Conservation (phyloP, 2,888 invertebrate species). For the Ennomos quercinarius region DNA sequence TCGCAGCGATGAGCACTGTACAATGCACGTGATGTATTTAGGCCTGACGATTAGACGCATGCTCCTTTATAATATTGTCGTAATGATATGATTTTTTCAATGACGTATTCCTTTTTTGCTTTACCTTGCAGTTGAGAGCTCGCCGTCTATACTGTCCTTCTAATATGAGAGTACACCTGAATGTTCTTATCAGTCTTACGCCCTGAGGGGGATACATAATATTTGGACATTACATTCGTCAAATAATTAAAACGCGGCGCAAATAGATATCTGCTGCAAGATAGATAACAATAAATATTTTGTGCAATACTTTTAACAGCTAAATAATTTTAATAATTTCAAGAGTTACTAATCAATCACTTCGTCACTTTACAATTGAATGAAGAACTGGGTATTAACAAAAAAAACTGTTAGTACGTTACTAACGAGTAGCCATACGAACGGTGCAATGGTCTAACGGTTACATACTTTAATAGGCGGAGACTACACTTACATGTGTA, state of each 20-base stretch:
- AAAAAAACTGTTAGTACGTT: constrained; percentile 75
- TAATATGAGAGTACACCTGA: constrained; percentile 10
- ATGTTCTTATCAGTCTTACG: constrained; percentile 74
- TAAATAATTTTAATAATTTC: constrained; percentile 31
- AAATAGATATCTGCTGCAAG: constrained; percentile 46
- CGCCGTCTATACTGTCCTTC: too few species aligned
- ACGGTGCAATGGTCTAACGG: constrained; percentile 79
- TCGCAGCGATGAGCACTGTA: too few species aligned
- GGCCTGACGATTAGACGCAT: too few species aligned
- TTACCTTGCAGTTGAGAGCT: too few species aligned
- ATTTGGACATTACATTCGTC: constrained; percentile 49
- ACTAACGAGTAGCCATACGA: constrained; percentile 80
- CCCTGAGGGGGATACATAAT: constrained; percentile 52
- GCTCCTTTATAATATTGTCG: too few species aligned
- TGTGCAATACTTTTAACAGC: constrained; percentile 38
- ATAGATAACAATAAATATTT: constrained; percentile 38
- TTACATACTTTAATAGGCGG: constrained; percentile 84
- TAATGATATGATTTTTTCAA: too few species aligned
- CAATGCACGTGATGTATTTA: too few species aligned
- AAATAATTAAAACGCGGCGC: constrained; percentile 48
- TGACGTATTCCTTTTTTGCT: too few species aligned
- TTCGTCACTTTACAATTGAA: constrained; percentile 53
- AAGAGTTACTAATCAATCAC: constrained; percentile 31
- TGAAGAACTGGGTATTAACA: constrained; percentile 59
- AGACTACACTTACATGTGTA: constrained; percentile 83